These are phyloP conservation scores for Ganaspis sp. DNA, from an alignment of 1,140 invertebrate genomes.

Conservation along the genomic window DNA sequence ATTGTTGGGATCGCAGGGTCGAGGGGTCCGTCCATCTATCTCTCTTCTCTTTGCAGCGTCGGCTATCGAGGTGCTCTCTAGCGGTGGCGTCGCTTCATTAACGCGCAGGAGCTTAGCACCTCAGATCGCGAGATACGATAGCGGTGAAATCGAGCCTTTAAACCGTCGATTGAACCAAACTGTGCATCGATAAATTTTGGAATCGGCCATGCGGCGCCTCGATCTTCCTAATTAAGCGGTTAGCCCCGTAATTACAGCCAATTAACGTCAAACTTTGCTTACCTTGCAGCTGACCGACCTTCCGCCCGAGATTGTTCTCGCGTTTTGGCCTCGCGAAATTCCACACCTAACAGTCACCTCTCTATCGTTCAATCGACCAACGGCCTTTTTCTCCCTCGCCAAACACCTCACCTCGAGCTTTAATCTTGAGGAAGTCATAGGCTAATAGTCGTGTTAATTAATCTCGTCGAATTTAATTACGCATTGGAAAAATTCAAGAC, in stretches of 20 bases:
- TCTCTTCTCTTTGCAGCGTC: slow-evolving; percentile 28
- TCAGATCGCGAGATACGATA: slow-evolving; percentile 68
- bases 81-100: slow-evolving; percentile 67
- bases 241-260: slow-evolving; percentile 69
- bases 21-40: slow-evolving; percentile 7
- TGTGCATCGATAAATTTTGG: slow-evolving; percentile 70
- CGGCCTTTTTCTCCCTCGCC: neutral
- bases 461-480: neutral
- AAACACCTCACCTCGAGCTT: neutral
- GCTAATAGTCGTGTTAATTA: slow-evolving; percentile 9
- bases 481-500: neutral
- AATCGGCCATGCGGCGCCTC: slow-evolving; percentile 54
- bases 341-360: slow-evolving; percentile 15
- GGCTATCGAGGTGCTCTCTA: slow-evolving; percentile 52
- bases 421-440: neutral
- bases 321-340: slow-evolving; percentile 26
- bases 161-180: slow-evolving; percentile 39
- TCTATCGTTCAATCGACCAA: slow-evolving; percentile 21
- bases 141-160: slow-evolving; percentile 51
- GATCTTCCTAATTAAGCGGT: slow-evolving; percentile 69
- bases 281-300: slow-evolving; percentile 30
- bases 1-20: slow-evolving; percentile 42
- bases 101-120: slow-evolving; percentile 65
- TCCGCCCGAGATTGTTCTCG: slow-evolving; percentile 30
- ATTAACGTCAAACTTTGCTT: slow-evolving; percentile 68